Evolutionary conservation across 1,140 invertebrate species (phyloP), one percentile per base, ranked within the genome.

Genomic region (Heterodera carotae): DNA sequence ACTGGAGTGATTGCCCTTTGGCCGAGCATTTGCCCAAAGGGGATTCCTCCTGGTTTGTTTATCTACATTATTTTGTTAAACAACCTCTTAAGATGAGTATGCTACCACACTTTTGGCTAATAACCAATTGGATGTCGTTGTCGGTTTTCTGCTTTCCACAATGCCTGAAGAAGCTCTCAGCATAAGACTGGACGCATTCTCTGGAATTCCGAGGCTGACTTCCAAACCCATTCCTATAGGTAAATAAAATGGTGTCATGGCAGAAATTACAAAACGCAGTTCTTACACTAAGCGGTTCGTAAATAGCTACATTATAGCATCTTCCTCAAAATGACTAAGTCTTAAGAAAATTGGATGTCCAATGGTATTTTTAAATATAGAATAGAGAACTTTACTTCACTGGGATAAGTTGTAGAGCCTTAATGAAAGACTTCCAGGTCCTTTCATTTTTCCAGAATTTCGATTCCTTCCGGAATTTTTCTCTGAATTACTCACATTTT

Each of bases 71-170:
- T 62, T 62, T 62, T 62, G 6, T 29, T 10, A 12, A 34, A 27
- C 33, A 10, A 1, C 25, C 22, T 29, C 6, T 27, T n/a, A 25
- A 66, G 62, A 29, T 12, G 27, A 66, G 15, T 66, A 66, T 22
- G 62, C 62, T 7, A 66, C 27, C 3, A 29, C 29, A 31, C 25
- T 66, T 12, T 34, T 66, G 29, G 62, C 27, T 7, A 34, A 29
- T 66, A 27, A 34, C 22, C 62, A 4, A 10, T 66, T 66, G 62
- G 62, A 66, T 7, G 22, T 34, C 1, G 62, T 66, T 6, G 22
- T 66, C 29, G 62, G 62, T 7, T 66, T 66, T 66, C 62, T 66
- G 62, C 62, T 66, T 22, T 66, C 62, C n/a, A 66, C 22, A 34
- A 66, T 66, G 62, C 62, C 62, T 18, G 62, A 66, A 66, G 25